phyloP scores from a whole-genome alignment of 2,797 vertebrate species.

The Acipenser oxyrinchus region DNA sequence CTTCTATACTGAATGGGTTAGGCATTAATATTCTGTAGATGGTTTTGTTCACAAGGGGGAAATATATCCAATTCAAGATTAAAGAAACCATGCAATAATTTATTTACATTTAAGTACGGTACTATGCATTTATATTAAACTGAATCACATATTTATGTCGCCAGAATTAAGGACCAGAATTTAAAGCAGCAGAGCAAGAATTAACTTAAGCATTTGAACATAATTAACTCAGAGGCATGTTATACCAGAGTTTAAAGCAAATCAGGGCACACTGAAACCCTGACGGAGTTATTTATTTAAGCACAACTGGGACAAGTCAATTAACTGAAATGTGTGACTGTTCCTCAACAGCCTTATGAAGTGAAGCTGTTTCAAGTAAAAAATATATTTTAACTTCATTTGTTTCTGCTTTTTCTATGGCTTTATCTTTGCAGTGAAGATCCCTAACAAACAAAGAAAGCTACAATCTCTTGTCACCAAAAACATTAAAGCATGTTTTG shows the following conservation, averaged over 20 bases:
- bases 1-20: not conserved
- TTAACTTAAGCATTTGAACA: not conserved
- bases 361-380: too few species aligned
- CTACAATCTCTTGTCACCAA: too few species aligned
- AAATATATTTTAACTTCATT: too few species aligned
- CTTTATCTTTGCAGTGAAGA: too few species aligned
- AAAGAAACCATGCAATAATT: too few species aligned
- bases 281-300: not conserved
- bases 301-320: too few species aligned
- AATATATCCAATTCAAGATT: too few species aligned
- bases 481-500: too few species aligned
- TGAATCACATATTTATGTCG: not conserved
- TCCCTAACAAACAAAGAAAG: too few species aligned
- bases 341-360: not conserved
- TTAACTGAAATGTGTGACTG: not conserved
- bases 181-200: not conserved
- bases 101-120: too few species aligned
- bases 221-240: not conserved
- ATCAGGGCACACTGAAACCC: not conserved
- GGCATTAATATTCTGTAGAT: not conserved
- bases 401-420: too few species aligned
- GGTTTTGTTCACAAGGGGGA: too few species aligned
- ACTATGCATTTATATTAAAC: not conserved
- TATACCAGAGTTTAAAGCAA: not conserved
- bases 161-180: not conserved